Evolutionary conservation across 2,113 vertebrate species (phyloP).

Genomic region (Microtus oregoni): DNA sequence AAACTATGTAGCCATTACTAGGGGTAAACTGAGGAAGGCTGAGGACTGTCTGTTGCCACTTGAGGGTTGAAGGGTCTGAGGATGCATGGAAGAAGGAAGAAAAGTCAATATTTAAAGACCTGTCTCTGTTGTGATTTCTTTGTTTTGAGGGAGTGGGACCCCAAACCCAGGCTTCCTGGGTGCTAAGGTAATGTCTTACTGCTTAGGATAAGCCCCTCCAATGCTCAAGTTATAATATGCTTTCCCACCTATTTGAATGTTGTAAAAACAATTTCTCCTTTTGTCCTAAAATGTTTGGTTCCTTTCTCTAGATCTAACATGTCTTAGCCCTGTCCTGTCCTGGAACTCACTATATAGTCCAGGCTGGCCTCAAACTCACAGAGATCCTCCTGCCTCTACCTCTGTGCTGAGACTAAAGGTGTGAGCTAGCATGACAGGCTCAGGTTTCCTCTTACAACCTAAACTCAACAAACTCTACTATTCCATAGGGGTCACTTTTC

Average conservation of each 20-base stretch:
- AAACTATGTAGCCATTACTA: neutral
- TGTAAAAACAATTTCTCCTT: neutral
- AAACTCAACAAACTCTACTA: neutral
- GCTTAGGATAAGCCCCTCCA: neutral
- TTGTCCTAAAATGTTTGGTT: slow-evolving; percentile 3
- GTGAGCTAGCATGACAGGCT: neutral
- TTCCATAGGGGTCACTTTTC: neutral
- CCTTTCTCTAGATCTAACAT: neutral
- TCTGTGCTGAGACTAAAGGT: neutral
- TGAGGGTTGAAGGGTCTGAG: neutral
- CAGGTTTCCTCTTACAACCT: neutral
- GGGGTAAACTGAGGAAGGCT: neutral
- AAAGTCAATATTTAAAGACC: neutral
- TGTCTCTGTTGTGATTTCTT: neutral
- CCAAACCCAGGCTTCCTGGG: neutral
- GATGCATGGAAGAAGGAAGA: neutral
- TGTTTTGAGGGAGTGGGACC: neutral
- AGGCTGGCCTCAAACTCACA: neutral
- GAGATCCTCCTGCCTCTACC: neutral
- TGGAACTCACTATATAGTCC: neutral
- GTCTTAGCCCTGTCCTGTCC: neutral
- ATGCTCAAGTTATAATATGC: neutral
- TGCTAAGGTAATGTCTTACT: neutral
- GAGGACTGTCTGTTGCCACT: neutral
- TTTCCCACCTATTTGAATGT: neutral